Evolutionary conservation across 2,797 vertebrate genomes (phyloP), one percentile per base, ranked within the genome.

Genomic region (Aeoliscus strigatus): DNA sequence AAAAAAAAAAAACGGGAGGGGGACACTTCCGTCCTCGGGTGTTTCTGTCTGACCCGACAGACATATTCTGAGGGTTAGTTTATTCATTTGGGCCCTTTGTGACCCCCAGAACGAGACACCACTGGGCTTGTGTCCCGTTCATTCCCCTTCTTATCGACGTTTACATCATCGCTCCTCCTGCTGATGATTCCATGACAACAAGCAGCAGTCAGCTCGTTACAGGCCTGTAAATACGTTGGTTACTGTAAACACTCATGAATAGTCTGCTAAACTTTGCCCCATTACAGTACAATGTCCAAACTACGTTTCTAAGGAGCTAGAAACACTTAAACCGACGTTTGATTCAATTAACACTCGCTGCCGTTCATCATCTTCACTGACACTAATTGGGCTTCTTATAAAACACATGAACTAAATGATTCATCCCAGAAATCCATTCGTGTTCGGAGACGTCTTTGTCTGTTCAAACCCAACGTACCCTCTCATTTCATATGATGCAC

Each of bases 311-410:
- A 72, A 68, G 60, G 48, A 77, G 66, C 63, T 66, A 54, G 62
- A 73, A 78, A 75, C 71, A 63, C 67, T 71, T 75, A 44, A 79
- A 81, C 82, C 76, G 83, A 75, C 75, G 80, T 80, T 77, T 82
- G 76, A 82, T 83, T 82, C 64, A 81, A 77, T 83, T 76, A 80
- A 60, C 72, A 41, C 43, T 45, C 42, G 12, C 8, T 23, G 33
- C 51, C 58, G 75, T 86, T 80, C 60, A 77, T 85, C 81, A 84
- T 70, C 39, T 66, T 61, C 42, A 35, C 66, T 63, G 70, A 58
- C 64, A 63, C 70, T 74, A 81, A 81, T 78, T 53, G 70, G 55
- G 53, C 66, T 65, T 67, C 73, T 77, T 81, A 80, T 62, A 51
- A 73, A 70, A 60, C 60, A 67, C 39, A n/a, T n/a, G n/a, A n/a